Evolutionary conservation across 2,797 vertebrate genomes (phyloP), one percentile per base, ranked within the genome.

Genomic region (Dallia pectoralis): DNA sequence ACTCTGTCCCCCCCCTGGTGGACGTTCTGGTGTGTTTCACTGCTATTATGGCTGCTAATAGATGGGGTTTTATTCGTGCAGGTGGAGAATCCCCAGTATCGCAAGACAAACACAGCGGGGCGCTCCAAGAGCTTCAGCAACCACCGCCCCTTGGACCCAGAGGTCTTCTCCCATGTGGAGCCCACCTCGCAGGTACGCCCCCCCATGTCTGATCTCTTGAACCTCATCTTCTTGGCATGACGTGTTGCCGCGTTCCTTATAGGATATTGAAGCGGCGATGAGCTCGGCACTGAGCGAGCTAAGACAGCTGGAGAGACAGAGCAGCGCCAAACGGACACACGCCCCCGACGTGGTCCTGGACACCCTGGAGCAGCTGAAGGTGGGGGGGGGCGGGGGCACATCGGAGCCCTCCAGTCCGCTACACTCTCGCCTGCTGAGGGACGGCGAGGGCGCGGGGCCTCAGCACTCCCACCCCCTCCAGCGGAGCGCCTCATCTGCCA

Each of bases 41-140:
- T 53, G 7, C n/a, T 53, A n/a, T 53, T 53, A 56, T 22, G 36
- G 9, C 36, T 22, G 19, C 51, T 53, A n/a, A 19, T 53, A 8
- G 51, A 22, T n/a, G 16, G 51, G n/a, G 36, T 22, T 32, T 65
- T 18, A 65, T 65, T 36, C 15, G n/a, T 82, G 71, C 32, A 92
- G 91, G 93, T 98, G 82, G 97, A 99, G 70, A 98, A 96, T 85
- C 96, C 97, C 0, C 97, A 98, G 91, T 82, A 98, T 72, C 93
- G 95, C 65, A 98, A 97, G 87, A 90, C 95, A 0, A 92, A 94
- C 59, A 87, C 95, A 0, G 96, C 97, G 0, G 96, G 97, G 29
- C 94, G 97, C 81, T 99, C 97, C 70, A 98, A 97, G 92, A 99
- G 97, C 93, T 99, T 99, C 93, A 99, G 98, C 92, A 99, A 98